Evolutionary conservation across 2,113 vertebrate genomes (phyloP).

Genomic region (Tricholaema leucomelas): DNA sequence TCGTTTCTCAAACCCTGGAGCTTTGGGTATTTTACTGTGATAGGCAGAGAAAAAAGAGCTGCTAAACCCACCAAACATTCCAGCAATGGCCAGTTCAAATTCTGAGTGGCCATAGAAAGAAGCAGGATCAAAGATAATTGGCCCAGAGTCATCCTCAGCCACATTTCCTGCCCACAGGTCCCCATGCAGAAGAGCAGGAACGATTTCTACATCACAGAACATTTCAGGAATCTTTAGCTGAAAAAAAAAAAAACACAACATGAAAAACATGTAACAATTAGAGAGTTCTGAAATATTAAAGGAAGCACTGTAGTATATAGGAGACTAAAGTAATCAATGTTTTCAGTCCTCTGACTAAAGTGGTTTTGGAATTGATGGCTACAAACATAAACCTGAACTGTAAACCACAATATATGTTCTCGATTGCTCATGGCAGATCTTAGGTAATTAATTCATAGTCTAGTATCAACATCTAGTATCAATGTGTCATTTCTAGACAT

Average conservation of each 20-base stretch:
- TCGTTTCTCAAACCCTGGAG: constrained; percentile 84
- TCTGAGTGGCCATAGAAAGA: constrained; percentile 94
- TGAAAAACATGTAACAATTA: not conserved
- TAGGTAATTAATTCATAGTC: not conserved
- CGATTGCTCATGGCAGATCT: not conserved
- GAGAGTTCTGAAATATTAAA: not conserved
- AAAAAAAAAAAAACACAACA: not conserved
- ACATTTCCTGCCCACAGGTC: constrained; percentile 91
- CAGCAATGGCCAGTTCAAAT: constrained; percentile 86
- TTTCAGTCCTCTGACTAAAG: not conserved
- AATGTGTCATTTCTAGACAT: not conserved
- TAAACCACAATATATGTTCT: not conserved
- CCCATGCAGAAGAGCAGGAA: constrained; percentile 86
- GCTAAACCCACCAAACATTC: constrained; percentile 91
- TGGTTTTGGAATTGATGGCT: not conserved
- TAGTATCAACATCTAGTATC: not conserved
- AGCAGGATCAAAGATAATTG: constrained; percentile 89
- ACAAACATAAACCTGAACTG: not conserved
- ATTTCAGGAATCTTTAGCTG: constrained; percentile 86
- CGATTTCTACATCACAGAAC: constrained; percentile 78
- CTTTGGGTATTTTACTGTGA: constrained; percentile 87
- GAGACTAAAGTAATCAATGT: not conserved
- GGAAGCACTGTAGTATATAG: not conserved
- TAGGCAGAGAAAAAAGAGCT: constrained; percentile 87
- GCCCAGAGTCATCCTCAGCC: constrained; percentile 79